A percentile compares a stretch with the other conserved stretches of the same genome.
These are phyloP conservation scores for Eristalinus sepulchralis DNA, from an alignment of 2,888 invertebrate species.

Conservation along the genomic window DNA sequence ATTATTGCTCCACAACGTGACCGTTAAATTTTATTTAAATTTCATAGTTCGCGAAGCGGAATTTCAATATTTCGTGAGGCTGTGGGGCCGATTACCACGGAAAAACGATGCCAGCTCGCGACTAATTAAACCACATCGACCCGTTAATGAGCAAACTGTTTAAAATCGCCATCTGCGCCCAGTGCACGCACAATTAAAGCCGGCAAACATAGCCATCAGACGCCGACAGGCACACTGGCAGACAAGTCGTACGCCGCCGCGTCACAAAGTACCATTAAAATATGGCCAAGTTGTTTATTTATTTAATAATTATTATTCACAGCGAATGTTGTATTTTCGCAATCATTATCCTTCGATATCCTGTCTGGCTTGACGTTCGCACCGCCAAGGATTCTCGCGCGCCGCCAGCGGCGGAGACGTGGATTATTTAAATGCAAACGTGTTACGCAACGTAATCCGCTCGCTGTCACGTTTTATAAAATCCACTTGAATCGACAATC, in stretches of 20 bases:
- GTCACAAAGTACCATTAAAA: constrained; percentile 15
- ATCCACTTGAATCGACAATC: constrained; percentile 8
- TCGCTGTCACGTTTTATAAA: constrained; percentile 7
- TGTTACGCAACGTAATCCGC: not conserved
- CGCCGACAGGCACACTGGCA: not conserved
- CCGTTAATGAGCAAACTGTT: constrained; percentile 42
- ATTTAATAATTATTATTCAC: constrained; percentile 32
- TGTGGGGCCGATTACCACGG: not conserved
- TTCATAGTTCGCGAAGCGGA: constrained; percentile 32
- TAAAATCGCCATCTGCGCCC: constrained; percentile 2
- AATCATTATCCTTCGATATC: constrained; percentile 13
- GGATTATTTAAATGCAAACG: constrained; percentile 15
- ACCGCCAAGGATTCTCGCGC: not conserved
- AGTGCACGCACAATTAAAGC: not conserved
- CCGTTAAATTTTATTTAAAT: constrained; percentile 22
- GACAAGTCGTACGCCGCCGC: not conserved
- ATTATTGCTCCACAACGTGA: not conserved
- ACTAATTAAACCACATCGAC: constrained; percentile 41
- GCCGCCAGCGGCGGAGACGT: not conserved
- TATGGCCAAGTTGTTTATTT: constrained; percentile 30
- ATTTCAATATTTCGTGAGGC: not conserved
- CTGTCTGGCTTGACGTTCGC: not conserved
- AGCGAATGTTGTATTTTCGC: constrained; percentile 32
- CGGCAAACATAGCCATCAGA: not conserved
- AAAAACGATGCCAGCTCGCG: constrained; percentile 5